Evolutionary conservation across 2,113 vertebrate species (phyloP), one percentile per base, ranked within the genome.

Genomic region (Ictalurus furcatus): DNA sequence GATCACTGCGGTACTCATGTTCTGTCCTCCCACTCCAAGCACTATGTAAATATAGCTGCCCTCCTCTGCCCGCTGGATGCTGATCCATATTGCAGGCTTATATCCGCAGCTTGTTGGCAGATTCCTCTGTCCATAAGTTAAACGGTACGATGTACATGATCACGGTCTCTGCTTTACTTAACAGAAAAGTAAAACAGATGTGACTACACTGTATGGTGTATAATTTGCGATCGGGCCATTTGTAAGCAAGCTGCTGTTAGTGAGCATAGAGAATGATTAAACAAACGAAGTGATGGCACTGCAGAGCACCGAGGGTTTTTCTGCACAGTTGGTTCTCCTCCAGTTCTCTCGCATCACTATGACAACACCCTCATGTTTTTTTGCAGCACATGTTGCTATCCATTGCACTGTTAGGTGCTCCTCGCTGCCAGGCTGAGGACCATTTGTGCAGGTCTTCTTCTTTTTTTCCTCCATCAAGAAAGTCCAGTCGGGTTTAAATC

Each of bases 351-450:
- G 85, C 92, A 95, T 96, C 95, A 95, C 96, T 95, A 96, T 96
- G 95, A 96, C 95, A 96, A 96, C 95, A 94, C 88, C 71, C 94
- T 96, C 94, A 94, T 95, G 94, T 85, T 87, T 89, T 87, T 89
- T 91, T 89, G 92, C 92, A 90, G 90, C 93, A 93, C 93, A 90
- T 91, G n/a, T 82, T 90, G 91, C 93, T 88, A 88, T 92, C 92
- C 91, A 92, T 90, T 90, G 91, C 90, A 83, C 89, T 63, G 90
- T 88, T 88, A 71, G 88, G 80, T 92, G 71, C 90, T 93, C 90
- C 92, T 93, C 90, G 91, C 92, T 92, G 89, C 87, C 94, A 91
- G 92, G 93, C 92, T 89, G 85, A 90, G 69, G 76, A 92, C 94
- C 92, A 94, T 94, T 94, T 93, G 92, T 92, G 86, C 89, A 92